Percentiles rank a stretch among this genome's conserved stretches.
phyloP scores from a whole-genome alignment of 1,140 invertebrate species.

The Cephus cinctus region DNA sequence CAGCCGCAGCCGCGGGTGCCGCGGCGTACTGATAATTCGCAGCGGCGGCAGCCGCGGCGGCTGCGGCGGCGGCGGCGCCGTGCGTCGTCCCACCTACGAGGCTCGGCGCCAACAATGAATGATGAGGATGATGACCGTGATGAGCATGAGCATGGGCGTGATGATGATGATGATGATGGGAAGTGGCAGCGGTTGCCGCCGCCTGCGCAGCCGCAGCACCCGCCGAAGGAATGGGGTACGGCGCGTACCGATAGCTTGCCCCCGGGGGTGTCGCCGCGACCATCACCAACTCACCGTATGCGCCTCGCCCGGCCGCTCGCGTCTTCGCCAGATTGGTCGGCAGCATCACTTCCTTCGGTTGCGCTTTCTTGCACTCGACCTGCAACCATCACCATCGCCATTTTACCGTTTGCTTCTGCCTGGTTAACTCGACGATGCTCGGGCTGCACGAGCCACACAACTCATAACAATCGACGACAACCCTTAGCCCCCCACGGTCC shows the following conservation, averaged over 20 bases:
- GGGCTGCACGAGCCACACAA: no score
- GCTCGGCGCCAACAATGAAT: no score
- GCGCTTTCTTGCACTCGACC: conserved; percentile 99
- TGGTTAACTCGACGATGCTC: no score
- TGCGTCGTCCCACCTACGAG: conserved; percentile 30
- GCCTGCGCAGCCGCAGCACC: conserved; percentile 49
- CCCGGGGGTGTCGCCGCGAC: conserved; percentile 60
- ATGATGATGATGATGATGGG: conserved; percentile 58
- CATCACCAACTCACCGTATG: conserved; percentile 95
- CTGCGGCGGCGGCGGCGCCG: conserved; percentile 56
- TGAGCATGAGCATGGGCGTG: conserved; percentile 47
- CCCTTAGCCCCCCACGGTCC: neutral
- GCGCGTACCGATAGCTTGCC: conserved; percentile 67
- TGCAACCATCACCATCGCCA: conserved; percentile 55
- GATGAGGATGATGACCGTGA: conserved; percentile 34
- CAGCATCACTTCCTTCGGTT: conserved; percentile 99
- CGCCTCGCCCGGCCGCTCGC: conserved; percentile 84
- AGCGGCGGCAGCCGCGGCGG: conserved; percentile 40
- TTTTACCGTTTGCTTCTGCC: no score
- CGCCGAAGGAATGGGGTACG: conserved; percentile 51
- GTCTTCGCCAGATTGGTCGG: conserved; percentile 92
- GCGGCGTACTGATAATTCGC: conserved; percentile 56
- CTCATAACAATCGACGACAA: no score
- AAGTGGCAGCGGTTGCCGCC: conserved; percentile 43
- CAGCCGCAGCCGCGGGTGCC: conserved; percentile 60